Conservation (phyloP, 2,888 invertebrate species). For the Nomada ruficornis region DNA sequence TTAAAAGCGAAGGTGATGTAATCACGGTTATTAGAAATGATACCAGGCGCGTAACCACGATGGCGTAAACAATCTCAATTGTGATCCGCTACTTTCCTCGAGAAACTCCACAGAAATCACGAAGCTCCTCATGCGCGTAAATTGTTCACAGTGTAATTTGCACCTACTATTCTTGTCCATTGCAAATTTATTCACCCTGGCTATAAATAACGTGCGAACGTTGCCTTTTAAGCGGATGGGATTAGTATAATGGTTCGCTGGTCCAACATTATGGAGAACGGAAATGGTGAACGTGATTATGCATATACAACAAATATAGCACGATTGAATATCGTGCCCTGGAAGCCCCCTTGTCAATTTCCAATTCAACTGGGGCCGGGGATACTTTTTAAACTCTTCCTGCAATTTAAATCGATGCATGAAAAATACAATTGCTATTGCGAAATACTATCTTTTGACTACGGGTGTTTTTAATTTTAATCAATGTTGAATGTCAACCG, state of each 20-base stretch:
- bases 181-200: slow-evolving; percentile 11
- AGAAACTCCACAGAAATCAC: background rate
- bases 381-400: no score
- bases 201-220: slow-evolving; percentile 65
- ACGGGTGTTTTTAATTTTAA: no score
- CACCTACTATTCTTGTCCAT: slow-evolving; percentile 31
- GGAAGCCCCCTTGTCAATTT: background rate
- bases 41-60: no score
- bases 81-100: background rate
- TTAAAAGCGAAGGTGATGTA: no score
- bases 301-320: slow-evolving; percentile 40
- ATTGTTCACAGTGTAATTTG: slow-evolving; percentile 35
- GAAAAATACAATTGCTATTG: background rate
- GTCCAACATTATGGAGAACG: slow-evolving; percentile 39
- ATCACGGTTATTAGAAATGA: no score
- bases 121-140: slow-evolving; percentile 10
- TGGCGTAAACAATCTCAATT: background rate
- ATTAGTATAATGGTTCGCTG: slow-evolving; percentile 55
- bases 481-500: background rate
- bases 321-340: slow-evolving; percentile 12
- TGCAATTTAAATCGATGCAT: no score
- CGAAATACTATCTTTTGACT: no score
- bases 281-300: slow-evolving; percentile 53
- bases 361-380: no score
- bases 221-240: slow-evolving; percentile 49